Conservation (phyloP, 2,888 invertebrate species). For the Dioctria rufipes region DNA sequence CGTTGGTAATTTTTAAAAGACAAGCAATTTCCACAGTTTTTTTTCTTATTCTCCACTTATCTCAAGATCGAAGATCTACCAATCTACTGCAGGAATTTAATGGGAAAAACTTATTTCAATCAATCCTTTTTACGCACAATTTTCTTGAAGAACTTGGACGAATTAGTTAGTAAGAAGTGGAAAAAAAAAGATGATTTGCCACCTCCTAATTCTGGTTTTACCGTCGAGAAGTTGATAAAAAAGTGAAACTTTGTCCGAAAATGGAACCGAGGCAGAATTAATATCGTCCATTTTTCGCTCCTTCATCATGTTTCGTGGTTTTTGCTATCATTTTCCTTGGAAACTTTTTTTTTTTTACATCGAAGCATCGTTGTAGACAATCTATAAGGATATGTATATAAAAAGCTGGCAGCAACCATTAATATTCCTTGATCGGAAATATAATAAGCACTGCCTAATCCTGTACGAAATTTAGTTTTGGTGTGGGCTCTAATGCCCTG, state of each 20-base stretch:
- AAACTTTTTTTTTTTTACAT: not conserved
- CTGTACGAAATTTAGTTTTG: conserved; percentile 9
- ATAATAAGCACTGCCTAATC: conserved; percentile 27
- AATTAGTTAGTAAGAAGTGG: no score
- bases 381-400: not conserved
- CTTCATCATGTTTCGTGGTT: conserved; percentile 4
- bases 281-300: conserved; percentile 22
- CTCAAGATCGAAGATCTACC: no score
- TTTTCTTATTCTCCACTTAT: no score
- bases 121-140: no score
- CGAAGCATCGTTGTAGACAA: not conserved
- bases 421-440: conserved; percentile 18
- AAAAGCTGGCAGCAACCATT: conserved; percentile 28
- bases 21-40: no score
- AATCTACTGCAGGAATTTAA: no score
- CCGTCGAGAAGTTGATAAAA: conserved; percentile 2
- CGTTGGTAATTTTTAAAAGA: no score
- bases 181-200: no score
- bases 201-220: conserved; percentile 6
- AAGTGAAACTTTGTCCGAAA: conserved; percentile 22
- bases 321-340: not conserved
- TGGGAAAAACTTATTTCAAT: no score
- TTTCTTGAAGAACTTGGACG: no score
- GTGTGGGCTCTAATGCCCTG: not conserved
- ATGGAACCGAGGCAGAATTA: conserved; percentile 9